phyloP scores from a whole-genome alignment of 2,113 vertebrate species.

The Abramis brama region DNA sequence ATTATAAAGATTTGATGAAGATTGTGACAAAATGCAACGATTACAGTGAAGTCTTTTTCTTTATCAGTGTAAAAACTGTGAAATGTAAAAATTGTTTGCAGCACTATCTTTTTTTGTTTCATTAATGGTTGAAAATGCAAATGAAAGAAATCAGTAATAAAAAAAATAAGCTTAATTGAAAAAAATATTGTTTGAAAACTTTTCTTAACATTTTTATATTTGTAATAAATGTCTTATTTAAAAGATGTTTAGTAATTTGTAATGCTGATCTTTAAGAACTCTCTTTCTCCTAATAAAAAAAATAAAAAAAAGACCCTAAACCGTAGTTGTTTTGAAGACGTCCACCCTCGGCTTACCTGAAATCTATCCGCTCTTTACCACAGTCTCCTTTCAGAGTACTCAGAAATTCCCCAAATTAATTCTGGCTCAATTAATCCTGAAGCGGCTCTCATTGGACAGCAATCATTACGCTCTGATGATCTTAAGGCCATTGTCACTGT shows the following conservation, averaged over 20 bases:
- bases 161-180: background rate
- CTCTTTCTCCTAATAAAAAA: too few species aligned
- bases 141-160: background rate
- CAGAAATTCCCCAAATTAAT: slow-evolving; percentile 71
- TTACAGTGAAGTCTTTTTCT: background rate
- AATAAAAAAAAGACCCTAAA: background rate
- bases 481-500: slow-evolving; percentile 79
- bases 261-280: background rate
- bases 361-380: slow-evolving; percentile 12
- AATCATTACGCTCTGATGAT: slow-evolving; percentile 77
- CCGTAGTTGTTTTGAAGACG: background rate
- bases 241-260: background rate
- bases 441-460: slow-evolving; percentile 72
- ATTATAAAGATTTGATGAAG: too few species aligned
- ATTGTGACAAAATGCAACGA: background rate
- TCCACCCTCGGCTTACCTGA: background rate
- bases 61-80: background rate
- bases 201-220: too few species aligned
- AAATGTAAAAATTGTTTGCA: background rate
- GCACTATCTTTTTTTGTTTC: background rate
- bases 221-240: background rate
- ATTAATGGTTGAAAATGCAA: background rate
- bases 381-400: slow-evolving; percentile 36
- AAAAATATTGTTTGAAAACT: too few species aligned
- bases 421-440: slow-evolving; percentile 77